phyloP scores from a whole-genome alignment of 2,888 invertebrate genomes.

The Carpatolechia fugitivella region DNA sequence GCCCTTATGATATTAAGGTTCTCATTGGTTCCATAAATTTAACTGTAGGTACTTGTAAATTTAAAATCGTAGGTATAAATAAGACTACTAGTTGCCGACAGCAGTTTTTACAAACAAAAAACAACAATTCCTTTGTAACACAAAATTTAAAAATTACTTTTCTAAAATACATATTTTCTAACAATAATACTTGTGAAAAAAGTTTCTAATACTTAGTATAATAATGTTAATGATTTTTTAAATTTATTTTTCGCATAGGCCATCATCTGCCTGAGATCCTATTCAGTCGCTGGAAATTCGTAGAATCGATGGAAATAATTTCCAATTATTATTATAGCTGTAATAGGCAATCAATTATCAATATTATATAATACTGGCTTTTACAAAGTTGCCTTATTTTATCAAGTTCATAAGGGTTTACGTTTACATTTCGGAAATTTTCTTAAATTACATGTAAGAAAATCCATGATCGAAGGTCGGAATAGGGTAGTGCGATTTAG shows the following conservation, averaged over 20 bases:
- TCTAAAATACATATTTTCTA: not conserved
- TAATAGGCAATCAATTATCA: not conserved
- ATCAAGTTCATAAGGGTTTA: not conserved
- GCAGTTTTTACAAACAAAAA: not conserved
- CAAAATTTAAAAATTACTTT: not conserved
- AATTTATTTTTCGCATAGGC: conserved; percentile 29
- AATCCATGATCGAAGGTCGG: no score
- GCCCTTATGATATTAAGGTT: no score
- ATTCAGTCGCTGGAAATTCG: conserved; percentile 33
- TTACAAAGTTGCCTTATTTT: not conserved
- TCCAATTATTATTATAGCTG: not conserved
- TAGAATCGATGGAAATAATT: not conserved
- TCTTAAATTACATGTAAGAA: no score
- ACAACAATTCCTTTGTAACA: conserved; percentile 1
- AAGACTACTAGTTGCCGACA: no score
- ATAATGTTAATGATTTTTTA: no score
- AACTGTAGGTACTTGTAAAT: no score
- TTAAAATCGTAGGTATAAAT: no score
- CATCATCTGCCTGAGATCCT: conserved; percentile 52
- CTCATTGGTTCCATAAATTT: no score
- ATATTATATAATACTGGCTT: not conserved
- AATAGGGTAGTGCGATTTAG: no score
- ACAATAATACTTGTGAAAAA: not conserved
- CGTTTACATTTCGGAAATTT: not conserved
- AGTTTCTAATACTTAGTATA: no score